Percentiles rank a stretch among this genome's conserved stretches.
Evolutionary conservation across 2,113 vertebrate genomes (phyloP).

Genomic region (Australoheros scitulus): DNA sequence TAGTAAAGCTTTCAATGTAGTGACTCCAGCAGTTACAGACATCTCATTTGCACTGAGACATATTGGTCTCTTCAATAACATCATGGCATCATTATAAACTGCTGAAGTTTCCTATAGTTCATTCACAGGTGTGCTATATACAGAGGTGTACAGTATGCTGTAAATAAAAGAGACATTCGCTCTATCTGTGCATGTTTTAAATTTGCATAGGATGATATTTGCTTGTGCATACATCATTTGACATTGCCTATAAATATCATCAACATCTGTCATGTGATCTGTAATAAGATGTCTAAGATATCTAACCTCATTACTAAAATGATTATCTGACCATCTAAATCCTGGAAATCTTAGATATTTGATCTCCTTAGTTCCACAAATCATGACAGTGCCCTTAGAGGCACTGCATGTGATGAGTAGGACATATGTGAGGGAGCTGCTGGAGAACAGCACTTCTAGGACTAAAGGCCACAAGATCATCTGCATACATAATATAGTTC

Average conservation of each 20-base stretch:
- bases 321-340: slow-evolving; percentile 1
- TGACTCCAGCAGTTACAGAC: neutral
- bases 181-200: neutral
- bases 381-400: neutral
- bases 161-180: neutral
- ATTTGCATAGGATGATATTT: neutral
- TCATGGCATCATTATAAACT: neutral
- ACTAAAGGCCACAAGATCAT: neutral
- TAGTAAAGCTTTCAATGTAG: neutral
- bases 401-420: neutral
- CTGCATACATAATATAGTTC: neutral
- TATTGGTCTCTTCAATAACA: neutral
- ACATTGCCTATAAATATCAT: neutral
- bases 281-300: neutral
- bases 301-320: neutral
- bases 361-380: neutral
- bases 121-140: neutral
- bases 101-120: neutral
- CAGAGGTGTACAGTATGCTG: neutral
- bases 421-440: neutral
- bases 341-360: neutral
- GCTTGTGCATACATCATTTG: neutral
- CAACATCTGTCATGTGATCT: neutral
- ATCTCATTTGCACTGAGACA: neutral
- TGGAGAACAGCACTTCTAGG: neutral